Base-by-base conservation (phyloP, 2,113 vertebrate species). In the Callopanchax toddi region DNA sequence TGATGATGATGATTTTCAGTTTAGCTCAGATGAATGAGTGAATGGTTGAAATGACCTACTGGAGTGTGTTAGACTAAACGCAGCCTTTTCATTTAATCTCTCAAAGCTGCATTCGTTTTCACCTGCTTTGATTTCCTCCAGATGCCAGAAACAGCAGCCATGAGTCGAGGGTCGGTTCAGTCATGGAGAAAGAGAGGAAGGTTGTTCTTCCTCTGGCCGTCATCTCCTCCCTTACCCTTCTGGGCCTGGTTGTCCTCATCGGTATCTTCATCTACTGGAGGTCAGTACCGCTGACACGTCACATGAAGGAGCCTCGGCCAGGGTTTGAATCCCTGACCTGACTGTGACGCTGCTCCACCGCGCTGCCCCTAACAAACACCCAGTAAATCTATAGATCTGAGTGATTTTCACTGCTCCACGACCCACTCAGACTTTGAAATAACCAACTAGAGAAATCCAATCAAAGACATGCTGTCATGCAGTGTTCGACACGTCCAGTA, bases 111-210 rank as follows among this genome's bases (percentile, higher is more conserved):
- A 57, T 52, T 26, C n/a, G 32, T 4, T 12, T 52, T 6, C 9
- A 0, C 36, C 50, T 6, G 46, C 13, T 83, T 44, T 67, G 1
- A 25, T 18, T 26, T 6, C 32, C 62, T 45, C 5, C 93, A 98
- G 97, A 98, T 71, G 94, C 94, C 90, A 96, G 94, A 91, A 97
- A 96, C 95, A 99, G 95, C 94, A 98, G 97, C 93, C 97, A 96
- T 66, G 95, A 97, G 84, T 98, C 95, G 29, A 92, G 94, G 85
- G 94, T 98, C 11, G 96, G 95, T 68, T 92, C 94, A 71, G 89
- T 94, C 79, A 91, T 92, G 85, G 96, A 95, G 39, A 83, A 89
- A 67, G 93, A 95, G 88, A 93, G 89, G 92, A 94, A 94, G 82
- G 94, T 96, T 46, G 88, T 97, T 87, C 87, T 98, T 82, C 96